phyloP scores from a whole-genome alignment of 2,113 vertebrate species.

The Calonectris borealis region DNA sequence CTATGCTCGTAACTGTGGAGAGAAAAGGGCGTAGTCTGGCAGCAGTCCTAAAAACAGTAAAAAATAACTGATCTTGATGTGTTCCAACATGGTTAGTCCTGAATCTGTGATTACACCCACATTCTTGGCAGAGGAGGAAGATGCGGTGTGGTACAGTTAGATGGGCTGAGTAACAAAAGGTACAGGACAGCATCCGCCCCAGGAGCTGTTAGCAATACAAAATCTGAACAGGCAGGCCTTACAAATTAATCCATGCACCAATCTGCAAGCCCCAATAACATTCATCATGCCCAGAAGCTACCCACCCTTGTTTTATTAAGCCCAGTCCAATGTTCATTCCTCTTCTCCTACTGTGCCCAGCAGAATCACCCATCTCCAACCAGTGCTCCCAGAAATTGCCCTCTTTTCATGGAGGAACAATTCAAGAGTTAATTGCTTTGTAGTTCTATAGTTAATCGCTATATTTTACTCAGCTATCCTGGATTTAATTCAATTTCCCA shows the following conservation, averaged over 20 bases:
- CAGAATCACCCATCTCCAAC: background rate
- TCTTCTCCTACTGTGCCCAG: background rate
- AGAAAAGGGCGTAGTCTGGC: conserved; percentile 7
- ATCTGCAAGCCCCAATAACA: background rate
- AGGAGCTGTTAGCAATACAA: background rate
- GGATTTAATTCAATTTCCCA: background rate
- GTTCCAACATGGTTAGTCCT: conserved; percentile 18
- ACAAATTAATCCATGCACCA: background rate
- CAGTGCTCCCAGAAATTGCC: background rate
- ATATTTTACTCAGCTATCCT: background rate
- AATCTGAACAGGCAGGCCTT: background rate
- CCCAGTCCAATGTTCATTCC: background rate
- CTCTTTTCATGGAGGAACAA: background rate
- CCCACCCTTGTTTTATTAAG: background rate
- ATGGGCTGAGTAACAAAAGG: background rate
- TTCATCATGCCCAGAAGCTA: background rate
- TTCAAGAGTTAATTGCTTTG: background rate
- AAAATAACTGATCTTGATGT: conserved; percentile 37
- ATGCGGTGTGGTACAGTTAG: background rate
- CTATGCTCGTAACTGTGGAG: background rate
- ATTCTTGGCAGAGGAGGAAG: conserved; percentile 39
- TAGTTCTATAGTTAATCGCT: background rate
- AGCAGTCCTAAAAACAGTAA: background rate
- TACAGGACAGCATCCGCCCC: background rate
- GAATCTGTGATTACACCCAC: conserved; percentile 24